Percentiles rank a stretch among this genome's conserved stretches.
phyloP scores from a whole-genome alignment of 2,797 vertebrate genomes.

The Megaceryle alcyon region DNA sequence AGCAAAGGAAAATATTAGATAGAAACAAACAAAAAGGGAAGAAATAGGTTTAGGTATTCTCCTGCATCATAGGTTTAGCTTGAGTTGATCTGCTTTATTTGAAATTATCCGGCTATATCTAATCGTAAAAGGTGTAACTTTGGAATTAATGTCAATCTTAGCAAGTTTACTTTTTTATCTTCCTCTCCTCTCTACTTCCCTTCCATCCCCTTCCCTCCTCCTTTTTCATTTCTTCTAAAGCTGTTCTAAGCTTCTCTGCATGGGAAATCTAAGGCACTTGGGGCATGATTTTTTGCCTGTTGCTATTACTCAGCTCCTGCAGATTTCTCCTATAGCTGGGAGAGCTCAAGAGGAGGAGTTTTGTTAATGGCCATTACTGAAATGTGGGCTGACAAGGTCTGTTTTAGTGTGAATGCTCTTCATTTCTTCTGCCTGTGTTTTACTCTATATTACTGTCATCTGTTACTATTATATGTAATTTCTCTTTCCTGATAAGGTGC shows the following conservation, averaged over 20 bases:
- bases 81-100: background rate
- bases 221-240: background rate
- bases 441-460: background rate
- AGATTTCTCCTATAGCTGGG: background rate
- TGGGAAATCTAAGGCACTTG: background rate
- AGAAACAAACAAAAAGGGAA: background rate
- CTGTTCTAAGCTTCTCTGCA: background rate
- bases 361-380: background rate
- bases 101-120: background rate
- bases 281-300: background rate
- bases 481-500: background rate
- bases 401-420: background rate
- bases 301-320: background rate
- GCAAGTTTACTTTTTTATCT: background rate
- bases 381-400: background rate
- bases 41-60: background rate
- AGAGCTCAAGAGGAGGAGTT: background rate
- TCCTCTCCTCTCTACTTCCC: background rate
- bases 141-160: background rate
- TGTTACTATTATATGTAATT: background rate
- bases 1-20: background rate
- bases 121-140: background rate
- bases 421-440: background rate
- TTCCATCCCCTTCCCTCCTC: background rate
- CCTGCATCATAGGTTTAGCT: background rate